A percentile compares a stretch with the other conserved stretches of the same genome.
phyloP scores from a whole-genome alignment of 2,888 invertebrate genomes.

The Baronia brevicornis region DNA sequence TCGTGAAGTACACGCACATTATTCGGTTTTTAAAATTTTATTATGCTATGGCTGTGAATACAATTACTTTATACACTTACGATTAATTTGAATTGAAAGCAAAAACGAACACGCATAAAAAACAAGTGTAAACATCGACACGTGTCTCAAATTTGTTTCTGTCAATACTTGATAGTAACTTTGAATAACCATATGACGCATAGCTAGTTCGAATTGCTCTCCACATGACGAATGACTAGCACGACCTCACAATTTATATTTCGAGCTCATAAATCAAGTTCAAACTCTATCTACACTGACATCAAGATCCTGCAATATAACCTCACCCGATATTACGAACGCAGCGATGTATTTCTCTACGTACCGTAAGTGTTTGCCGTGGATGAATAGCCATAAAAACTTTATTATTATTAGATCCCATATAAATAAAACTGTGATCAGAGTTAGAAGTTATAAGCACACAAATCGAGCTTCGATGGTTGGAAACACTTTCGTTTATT shows the following conservation, averaged over 20 bases:
- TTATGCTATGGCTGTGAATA: constrained; percentile 10
- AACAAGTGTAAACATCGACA: constrained; percentile 13
- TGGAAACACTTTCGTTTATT: constrained; percentile 16
- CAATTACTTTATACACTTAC: constrained; percentile 1
- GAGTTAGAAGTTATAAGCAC: constrained; percentile 35
- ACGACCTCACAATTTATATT: constrained; percentile 64
- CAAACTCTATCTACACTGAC: constrained; percentile 61
- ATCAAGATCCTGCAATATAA: constrained; percentile 26
- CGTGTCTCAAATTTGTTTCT: constrained; percentile 26
- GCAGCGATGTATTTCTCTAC: constrained; percentile 29
- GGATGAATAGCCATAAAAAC: constrained; percentile 65
- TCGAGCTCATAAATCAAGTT: constrained; percentile 59
- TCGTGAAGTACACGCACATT: too few relatives aligned
- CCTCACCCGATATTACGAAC: constrained; percentile 34
- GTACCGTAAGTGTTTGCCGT: constrained; percentile 53
- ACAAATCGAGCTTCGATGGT: constrained; percentile 15
- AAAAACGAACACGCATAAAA: constrained; percentile 14
- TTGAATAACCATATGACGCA: constrained; percentile 45
- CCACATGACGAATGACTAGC: constrained; percentile 56
- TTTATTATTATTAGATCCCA: constrained; percentile 68
- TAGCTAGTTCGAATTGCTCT: constrained; percentile 55
- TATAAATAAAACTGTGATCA: constrained; percentile 64
- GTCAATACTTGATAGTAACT: constrained; percentile 40
- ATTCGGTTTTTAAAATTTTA: too few relatives aligned
- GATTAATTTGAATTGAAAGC: constrained; percentile 2